A percentile compares a stretch with the other conserved stretches of the same genome.
phyloP scores from a whole-genome alignment of 1,140 invertebrate species.

The Heliconius congener region DNA sequence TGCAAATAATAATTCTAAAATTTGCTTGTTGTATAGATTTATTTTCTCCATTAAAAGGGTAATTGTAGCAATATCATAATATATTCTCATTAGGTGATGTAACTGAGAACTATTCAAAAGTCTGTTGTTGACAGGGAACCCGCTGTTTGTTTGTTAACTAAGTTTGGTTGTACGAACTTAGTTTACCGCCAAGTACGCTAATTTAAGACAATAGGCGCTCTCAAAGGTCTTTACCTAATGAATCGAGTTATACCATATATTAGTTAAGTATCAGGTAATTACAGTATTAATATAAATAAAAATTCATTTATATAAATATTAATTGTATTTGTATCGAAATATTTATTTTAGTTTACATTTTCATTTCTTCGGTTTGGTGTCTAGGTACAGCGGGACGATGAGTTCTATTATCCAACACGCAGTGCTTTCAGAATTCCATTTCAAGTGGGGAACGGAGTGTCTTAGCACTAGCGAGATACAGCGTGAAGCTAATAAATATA shows the following conservation, averaged over 20 bases:
- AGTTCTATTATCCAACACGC: too few species aligned
- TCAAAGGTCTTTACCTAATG: constrained; percentile 55
- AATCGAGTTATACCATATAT: constrained; percentile 41
- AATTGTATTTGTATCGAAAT: too few species aligned
- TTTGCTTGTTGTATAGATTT: neutral
- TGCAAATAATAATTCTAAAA: neutral
- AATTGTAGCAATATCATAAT: neutral
- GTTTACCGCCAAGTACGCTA: constrained; percentile 64
- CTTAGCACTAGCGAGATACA: too few species aligned
- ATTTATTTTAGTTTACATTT: too few species aligned
- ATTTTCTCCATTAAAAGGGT: neutral
- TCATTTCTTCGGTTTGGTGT: too few species aligned
- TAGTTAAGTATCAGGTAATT: constrained; percentile 27
- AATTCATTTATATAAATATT: too few species aligned
- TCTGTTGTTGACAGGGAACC: constrained; percentile 62
- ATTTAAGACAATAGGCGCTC: constrained; percentile 61
- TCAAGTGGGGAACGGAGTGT: too few species aligned
- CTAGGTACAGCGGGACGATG: too few species aligned
- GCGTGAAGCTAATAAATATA: too few species aligned
- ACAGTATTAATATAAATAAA: too few species aligned
- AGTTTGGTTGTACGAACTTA: constrained; percentile 55
- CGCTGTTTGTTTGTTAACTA: constrained; percentile 73
- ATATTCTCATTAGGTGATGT: constrained; percentile 9
- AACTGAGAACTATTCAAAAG: constrained; percentile 32
- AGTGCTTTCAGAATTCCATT: too few species aligned